Conservation (phyloP, 92 coral and sea anemone genomes). For the Zoanthus sansibaricus region DNA sequence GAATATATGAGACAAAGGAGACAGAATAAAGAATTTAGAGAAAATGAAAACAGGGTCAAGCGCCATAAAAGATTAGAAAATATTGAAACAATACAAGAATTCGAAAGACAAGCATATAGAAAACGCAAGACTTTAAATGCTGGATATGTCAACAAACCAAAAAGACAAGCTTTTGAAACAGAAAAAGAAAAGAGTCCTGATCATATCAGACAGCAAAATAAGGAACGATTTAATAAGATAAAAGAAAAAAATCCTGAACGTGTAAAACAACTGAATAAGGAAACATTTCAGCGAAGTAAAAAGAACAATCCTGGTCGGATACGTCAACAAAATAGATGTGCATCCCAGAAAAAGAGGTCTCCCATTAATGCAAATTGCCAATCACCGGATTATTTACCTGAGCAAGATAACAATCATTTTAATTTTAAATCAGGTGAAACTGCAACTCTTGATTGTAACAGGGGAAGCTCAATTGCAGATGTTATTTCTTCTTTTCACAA, state of each 20-base stretch:
- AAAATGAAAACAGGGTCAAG: constrained; percentile 49
- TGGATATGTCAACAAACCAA: constrained; percentile 13
- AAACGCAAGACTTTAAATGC: constrained; percentile 13
- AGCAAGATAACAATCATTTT: constrained; percentile 11
- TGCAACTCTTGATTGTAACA: constrained; percentile 5
- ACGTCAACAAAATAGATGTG: constrained; percentile 3
- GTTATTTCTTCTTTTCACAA: constrained; percentile 55
- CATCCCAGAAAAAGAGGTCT: constrained; percentile 9
- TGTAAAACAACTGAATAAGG: constrained; percentile 11
- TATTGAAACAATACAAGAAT: constrained; percentile 14
- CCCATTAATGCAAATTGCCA: constrained; percentile 12
- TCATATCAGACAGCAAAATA: constrained; percentile 20
- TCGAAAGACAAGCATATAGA: constrained; percentile 21
- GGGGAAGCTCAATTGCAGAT: constrained; percentile 17
- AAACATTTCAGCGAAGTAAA: constrained; percentile 20
- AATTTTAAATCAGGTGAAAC: constrained; percentile 12
- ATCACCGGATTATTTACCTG: constrained; percentile 9
- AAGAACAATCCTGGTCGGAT: constrained; percentile 6
- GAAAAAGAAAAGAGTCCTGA: constrained; percentile 19
- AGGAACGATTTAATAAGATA: constrained; percentile 7
- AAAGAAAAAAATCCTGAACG: constrained; percentile 6
- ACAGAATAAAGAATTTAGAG: constrained; percentile 46
- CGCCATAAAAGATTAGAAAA: constrained; percentile 57
- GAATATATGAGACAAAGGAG: constrained; percentile 55
- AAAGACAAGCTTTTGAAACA: constrained; percentile 12